A percentile compares a stretch with the other conserved stretches of the same genome.
phyloP scores from a whole-genome alignment of 2,113 vertebrate species.

The Apteryx mantelli region DNA sequence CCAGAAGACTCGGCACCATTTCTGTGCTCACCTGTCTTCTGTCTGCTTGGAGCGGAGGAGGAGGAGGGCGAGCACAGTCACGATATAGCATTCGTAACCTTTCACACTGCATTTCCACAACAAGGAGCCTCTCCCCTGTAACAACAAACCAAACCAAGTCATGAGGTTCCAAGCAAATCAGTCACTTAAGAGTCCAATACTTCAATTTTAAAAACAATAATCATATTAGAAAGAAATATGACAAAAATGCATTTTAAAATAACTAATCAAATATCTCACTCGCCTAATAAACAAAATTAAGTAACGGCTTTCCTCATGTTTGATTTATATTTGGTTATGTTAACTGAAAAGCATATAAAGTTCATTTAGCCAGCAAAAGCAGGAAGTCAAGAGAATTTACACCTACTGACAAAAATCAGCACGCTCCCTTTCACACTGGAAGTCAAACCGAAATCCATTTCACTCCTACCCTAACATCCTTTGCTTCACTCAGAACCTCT shows the following conservation, averaged over 20 bases:
- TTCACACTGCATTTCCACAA: conserved; percentile 96
- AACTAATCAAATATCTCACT: not conserved
- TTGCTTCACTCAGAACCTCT: not conserved
- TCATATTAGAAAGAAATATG: not conserved
- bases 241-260: not conserved
- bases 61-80: conserved; percentile 95
- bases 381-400: not conserved
- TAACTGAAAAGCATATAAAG: not conserved
- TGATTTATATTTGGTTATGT: not conserved
- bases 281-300: not conserved
- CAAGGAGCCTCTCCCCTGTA: conserved; percentile 90
- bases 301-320: not conserved
- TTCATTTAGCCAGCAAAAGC: not conserved
- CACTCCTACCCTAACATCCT: not conserved
- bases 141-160: not conserved
- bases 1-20: not conserved
- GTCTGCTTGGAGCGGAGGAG: conserved; percentile 93
- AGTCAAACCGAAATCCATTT: not conserved
- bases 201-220: not conserved
- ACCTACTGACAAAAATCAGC: not conserved
- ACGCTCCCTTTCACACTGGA: not conserved
- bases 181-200: not conserved
- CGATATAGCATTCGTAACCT: conserved; percentile 95
- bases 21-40: conserved; percentile 86
- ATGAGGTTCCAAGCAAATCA: not conserved